Base-by-base conservation (phyloP, 2,888 invertebrate genomes). In the Drosophila pseudotakahashii region DNA sequence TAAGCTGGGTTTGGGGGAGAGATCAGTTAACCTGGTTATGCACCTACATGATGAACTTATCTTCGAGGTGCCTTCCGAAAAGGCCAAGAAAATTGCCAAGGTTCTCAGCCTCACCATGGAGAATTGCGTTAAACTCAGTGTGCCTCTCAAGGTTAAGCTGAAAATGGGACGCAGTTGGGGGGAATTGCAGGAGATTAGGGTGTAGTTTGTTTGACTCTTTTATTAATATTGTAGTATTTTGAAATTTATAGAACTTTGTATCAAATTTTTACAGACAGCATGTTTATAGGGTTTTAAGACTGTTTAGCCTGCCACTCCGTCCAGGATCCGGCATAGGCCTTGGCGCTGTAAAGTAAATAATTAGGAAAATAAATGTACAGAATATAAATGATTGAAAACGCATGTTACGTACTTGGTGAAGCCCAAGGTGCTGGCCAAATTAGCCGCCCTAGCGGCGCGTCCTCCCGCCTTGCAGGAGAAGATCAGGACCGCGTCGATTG, bases 11-110 rank as follows among this genome's bases (percentile, higher is more conserved):
- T 58, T 91, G 26, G 60, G 77, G 0, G 73, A 72, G 19, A 93
- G 91, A 83, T 90, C 67, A 2, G 95, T 95, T 0, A 94, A 94
- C 71, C 94, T 99, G 13, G 95, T 99, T 3, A 93, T 99, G 26
- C 98, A 99, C 91, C 93, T 99, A 83, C 99, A 99, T 91, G 99
- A 99, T 92, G 99, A 99, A 93, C 93, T 99, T 2, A 94, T 99
- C 32, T 98, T 97, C 90, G 98, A 99, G 94, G 96, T 97, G 4
- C 94, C 94, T 10, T 90, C 93, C 61, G 91, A 93, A 4, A 93
- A 94, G 83, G 91, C 95, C 44, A 89, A 92, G 13, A 90, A 92
- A 76, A 94, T 96, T 51, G 94, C 94, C 0, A 92, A 91, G 67
- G 93, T 96, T 52, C 91, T 99, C 13, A 96, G 95, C 88, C 91